A percentile compares a stretch with the other conserved stretches of the same genome.
Conservation (phyloP, 2,797 vertebrate genomes). For the Intellagama lesueurii region DNA sequence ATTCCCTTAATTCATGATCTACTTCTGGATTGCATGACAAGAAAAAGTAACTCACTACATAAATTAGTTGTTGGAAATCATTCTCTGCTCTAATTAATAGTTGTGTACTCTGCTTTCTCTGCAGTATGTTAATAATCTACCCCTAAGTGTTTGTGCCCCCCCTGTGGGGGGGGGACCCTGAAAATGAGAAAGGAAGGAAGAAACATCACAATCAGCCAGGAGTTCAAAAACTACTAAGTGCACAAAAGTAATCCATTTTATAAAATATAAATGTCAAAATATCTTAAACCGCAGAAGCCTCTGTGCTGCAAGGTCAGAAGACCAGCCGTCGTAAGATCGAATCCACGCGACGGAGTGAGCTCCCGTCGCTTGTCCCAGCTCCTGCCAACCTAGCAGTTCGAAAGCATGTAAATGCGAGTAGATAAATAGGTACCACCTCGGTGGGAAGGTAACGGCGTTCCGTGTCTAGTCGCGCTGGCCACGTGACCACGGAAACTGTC, state of each 20-base stretch:
- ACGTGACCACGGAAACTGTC: no score
- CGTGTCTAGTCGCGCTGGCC: no score
- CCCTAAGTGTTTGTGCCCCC: constrained; percentile 67
- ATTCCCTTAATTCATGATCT: constrained; percentile 60
- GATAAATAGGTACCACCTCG: no score
- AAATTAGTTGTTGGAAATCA: constrained; percentile 72
- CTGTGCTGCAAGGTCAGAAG: no score
- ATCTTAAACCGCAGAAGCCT: not conserved
- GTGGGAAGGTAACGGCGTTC: no score
- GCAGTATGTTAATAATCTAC: constrained; percentile 61
- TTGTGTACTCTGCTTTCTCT: constrained; percentile 62
- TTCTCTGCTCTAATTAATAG: constrained; percentile 71
- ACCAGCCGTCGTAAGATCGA: no score
- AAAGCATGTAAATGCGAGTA: no score
- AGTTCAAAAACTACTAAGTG: not conserved
- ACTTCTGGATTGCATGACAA: constrained; percentile 62
- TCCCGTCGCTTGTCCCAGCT: no score
- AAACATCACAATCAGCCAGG: not conserved
- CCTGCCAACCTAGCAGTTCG: no score
- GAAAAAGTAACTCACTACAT: constrained; percentile 72
- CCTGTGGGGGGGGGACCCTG: constrained; percentile 33
- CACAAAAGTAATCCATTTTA: constrained; percentile 8
- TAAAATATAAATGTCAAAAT: not conserved
- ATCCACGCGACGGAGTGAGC: no score
- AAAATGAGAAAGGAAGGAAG: constrained; percentile 26